A percentile compares a stretch with the other conserved stretches of the same genome.
Conservation (phyloP, 2,888 invertebrate genomes). For the Troglohyphantes excavatus region DNA sequence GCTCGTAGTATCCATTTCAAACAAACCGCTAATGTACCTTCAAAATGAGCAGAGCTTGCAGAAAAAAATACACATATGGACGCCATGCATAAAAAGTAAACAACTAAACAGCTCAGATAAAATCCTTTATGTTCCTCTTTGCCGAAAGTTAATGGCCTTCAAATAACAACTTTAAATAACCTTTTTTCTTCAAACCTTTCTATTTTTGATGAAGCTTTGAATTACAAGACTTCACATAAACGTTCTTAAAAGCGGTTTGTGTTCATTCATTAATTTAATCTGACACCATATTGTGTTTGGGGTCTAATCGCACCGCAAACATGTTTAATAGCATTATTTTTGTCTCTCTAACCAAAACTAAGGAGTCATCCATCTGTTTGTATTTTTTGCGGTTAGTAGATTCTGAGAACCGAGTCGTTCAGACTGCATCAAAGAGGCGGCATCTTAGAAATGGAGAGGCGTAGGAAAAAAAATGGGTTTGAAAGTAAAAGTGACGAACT, state of each 20-base stretch:
- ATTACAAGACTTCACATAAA: neutral
- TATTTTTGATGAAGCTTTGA: neutral
- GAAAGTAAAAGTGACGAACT: neutral
- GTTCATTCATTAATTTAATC: neutral
- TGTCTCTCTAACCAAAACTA: conserved; percentile 7
- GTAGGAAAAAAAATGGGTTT: conserved; percentile 1
- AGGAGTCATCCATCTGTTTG: neutral
- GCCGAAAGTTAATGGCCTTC: neutral
- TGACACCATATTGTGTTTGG: neutral
- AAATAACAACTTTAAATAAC: neutral
- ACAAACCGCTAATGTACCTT: neutral
- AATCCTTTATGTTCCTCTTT: neutral
- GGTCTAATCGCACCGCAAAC: neutral
- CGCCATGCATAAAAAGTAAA: too few species aligned
- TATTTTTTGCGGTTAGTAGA: neutral
- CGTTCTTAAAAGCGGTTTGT: neutral
- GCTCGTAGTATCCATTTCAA: too few species aligned
- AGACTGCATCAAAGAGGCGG: conserved; percentile 17
- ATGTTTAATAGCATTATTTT: conserved; percentile 31
- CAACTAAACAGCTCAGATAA: too few species aligned
- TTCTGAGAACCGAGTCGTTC: conserved; percentile 19
- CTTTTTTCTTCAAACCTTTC: neutral
- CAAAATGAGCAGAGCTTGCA: too few species aligned
- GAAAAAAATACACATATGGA: too few species aligned
- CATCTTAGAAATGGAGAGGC: neutral